Percentiles rank a stretch among this genome's conserved stretches.
Evolutionary conservation across 2,797 vertebrate species (phyloP).

Genomic region (Argentina silus): DNA sequence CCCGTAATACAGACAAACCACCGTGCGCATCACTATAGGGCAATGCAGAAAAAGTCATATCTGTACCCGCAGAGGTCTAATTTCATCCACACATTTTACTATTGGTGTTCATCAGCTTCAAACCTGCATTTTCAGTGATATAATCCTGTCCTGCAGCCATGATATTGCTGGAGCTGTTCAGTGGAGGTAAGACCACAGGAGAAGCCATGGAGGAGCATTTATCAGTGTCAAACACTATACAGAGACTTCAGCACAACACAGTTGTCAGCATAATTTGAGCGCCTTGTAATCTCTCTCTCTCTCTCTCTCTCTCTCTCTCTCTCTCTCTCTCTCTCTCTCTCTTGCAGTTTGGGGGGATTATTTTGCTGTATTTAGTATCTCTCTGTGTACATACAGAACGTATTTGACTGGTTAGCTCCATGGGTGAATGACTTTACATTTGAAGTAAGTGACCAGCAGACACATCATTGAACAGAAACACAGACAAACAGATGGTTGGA

Average conservation of each 20-base stretch:
- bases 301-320: background rate
- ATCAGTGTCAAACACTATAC: constrained; percentile 68
- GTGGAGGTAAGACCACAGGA: constrained; percentile 51
- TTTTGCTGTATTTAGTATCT: constrained; percentile 60
- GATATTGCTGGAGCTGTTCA: constrained; percentile 12
- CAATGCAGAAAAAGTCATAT: constrained; percentile 60
- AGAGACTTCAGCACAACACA: constrained; percentile 60
- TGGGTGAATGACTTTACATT: constrained; percentile 40
- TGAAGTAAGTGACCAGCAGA: constrained; percentile 47
- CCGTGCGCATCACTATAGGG: constrained; percentile 42
- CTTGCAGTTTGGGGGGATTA: constrained; percentile 61
- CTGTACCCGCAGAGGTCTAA: constrained; percentile 54
- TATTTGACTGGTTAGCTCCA: constrained; percentile 28
- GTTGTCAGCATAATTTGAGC: constrained; percentile 72
- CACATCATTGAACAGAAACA: constrained; percentile 11
- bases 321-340: no score
- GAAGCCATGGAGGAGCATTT: constrained; percentile 62
- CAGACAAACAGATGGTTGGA: constrained; percentile 25
- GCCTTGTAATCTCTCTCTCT: constrained; percentile 67
- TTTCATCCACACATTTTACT: constrained; percentile 56
- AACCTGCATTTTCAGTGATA: constrained; percentile 45
- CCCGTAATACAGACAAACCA: constrained; percentile 55
- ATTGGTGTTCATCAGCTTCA: constrained; percentile 58
- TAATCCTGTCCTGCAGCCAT: constrained; percentile 20
- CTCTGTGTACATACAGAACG: constrained; percentile 54